A percentile compares a stretch with the other conserved stretches of the same genome.
phyloP scores from a whole-genome alignment of 1,140 invertebrate species.

The Condylostylus longicornis region DNA sequence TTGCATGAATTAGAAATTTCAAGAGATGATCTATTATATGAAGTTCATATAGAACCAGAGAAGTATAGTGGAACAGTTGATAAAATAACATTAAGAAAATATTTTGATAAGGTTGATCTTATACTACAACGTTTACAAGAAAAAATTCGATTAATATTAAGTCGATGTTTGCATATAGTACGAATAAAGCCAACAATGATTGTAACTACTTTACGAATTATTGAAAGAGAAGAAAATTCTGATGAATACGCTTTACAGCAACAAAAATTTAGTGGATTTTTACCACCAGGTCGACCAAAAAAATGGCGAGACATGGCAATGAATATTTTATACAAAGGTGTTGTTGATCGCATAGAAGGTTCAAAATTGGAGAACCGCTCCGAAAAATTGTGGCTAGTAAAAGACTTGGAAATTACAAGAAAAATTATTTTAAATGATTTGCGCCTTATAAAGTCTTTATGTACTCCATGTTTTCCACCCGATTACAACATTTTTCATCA shows the following conservation, averaged over 20 bases:
- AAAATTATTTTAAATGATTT: constrained; percentile 83
- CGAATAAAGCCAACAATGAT: constrained; percentile 90
- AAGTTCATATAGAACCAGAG: constrained; percentile 85
- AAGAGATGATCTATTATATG: constrained; percentile 85
- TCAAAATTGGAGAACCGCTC: constrained; percentile 83
- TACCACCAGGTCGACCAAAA: constrained; percentile 87
- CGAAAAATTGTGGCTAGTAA: constrained; percentile 90
- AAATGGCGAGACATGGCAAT: constrained; percentile 79
- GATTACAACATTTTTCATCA: constrained; percentile 82
- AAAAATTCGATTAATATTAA: constrained; percentile 77
- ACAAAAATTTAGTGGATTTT: constrained; percentile 68
- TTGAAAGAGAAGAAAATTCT: constrained; percentile 90
- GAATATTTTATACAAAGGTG: constrained; percentile 68
- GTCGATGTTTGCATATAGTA: constrained; percentile 82
- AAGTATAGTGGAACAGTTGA: constrained; percentile 72
- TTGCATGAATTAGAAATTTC: constrained; percentile 92
- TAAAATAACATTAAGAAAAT: constrained; percentile 79
- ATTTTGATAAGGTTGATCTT: constrained; percentile 89
- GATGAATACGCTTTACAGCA: constrained; percentile 67
- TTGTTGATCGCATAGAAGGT: constrained; percentile 67
- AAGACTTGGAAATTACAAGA: constrained; percentile 58
- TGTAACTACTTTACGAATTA: constrained; percentile 88
- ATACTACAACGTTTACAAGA: constrained; percentile 82
- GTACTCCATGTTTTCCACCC: constrained; percentile 89
- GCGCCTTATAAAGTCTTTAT: constrained; percentile 79